Percentiles rank a stretch among this genome's conserved stretches.
Evolutionary conservation across 2,797 vertebrate genomes (phyloP).

Genomic region (Loris lydekkerianus): DNA sequence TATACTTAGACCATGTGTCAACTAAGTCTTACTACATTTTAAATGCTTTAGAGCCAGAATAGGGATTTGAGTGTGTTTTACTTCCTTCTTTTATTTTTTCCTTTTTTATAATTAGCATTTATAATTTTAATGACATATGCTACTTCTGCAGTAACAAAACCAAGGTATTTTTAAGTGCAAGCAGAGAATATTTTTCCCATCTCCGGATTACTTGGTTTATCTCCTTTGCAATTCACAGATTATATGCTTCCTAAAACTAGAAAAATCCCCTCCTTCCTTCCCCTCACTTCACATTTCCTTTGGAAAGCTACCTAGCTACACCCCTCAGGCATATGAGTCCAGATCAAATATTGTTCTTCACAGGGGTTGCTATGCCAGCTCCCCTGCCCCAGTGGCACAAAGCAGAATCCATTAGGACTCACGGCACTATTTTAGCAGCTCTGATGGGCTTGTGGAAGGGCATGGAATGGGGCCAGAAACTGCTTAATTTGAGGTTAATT

Average conservation of each 20-base stretch:
- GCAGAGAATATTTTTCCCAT: background rate
- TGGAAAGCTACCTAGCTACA: background rate
- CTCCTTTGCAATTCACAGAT: background rate
- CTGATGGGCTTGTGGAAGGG: constrained; percentile 67
- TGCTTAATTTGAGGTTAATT: constrained; percentile 87
- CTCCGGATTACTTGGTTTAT: background rate
- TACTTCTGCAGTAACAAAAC: constrained; percentile 1
- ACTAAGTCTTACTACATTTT: background rate
- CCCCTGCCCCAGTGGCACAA: background rate
- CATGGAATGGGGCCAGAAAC: constrained; percentile 78
- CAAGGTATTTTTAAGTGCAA: background rate
- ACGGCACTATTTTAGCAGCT: constrained; percentile 25
- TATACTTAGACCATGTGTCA: background rate
- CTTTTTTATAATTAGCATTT: background rate
- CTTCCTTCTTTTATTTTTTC: background rate
- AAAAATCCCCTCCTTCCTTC: background rate
- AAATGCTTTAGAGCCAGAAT: background rate
- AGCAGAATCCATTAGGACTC: background rate
- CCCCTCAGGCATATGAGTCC: background rate
- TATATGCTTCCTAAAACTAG: background rate
- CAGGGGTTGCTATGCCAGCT: background rate
- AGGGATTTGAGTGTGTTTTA: background rate
- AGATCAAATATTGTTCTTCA: background rate
- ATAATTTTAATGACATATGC: background rate
- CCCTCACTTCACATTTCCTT: background rate